Evolutionary conservation across 2,888 invertebrate genomes (phyloP), one percentile per base, ranked within the genome.

Genomic region (Nemotelus pantherinus): DNA sequence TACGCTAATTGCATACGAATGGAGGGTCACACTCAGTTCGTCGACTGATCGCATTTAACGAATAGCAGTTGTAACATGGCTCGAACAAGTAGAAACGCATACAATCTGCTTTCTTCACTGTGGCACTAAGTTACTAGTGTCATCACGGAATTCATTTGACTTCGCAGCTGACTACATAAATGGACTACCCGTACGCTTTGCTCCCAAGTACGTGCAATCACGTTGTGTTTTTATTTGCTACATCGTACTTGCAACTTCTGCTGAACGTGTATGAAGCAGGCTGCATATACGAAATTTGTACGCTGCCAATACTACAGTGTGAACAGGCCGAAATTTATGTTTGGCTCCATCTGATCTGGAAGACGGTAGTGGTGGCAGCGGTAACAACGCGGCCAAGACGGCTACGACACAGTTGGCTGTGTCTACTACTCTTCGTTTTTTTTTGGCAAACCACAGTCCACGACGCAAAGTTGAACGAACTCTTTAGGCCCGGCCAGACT

Each of bases 91-190:
- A 68, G 53, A 48, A 39, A 50, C 50, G 9, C 50, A 47, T 25
- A 25, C 55, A 50, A 70, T 50, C 70, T 70, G 85, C 50, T 74
- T 60, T 74, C 60, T 60, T 74, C 74, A 85, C 84, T 85, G 83
- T 85, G 86, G 84, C 85, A 86, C 83, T 85, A 83, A 85, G 85
- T 85, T 85, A 85, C 85, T 85, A 85, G 85, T 84, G 83, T 77
- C 79, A 79, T 78, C 79, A 78, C 65, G 65, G 67, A 71, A 75
- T 75, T 60, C 47, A 74, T 74, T 60, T 68, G 71, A 71, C 63
- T 74, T 74, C 74, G 74, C 74, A 74, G 74, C 74, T 74, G 74
- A 74, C 74, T 60, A 74, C 74, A 60, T 74, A 39, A 10, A 63
- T 74, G 60, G 47, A 43, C 63, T 63, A 74, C 63, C 74, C 63